A percentile compares a stretch with the other conserved stretches of the same genome.
Evolutionary conservation across 1,140 invertebrate genomes (phyloP).

Genomic region (Drosophila kurseongensis): DNA sequence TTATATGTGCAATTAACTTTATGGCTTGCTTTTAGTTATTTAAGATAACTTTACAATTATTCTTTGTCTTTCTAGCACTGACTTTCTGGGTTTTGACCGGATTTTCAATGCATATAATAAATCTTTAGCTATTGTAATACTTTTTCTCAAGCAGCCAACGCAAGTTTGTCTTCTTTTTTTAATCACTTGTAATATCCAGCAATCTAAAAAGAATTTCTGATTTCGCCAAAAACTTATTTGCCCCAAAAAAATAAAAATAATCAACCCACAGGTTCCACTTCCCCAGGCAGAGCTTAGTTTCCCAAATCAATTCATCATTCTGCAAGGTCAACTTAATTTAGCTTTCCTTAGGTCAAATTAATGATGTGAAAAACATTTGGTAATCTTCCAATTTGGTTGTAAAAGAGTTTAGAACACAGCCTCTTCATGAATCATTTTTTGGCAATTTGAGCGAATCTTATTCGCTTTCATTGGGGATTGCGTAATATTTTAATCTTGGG

Average conservation of each 20-base stretch:
- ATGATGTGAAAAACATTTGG: constrained; percentile 30
- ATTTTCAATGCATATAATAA: constrained; percentile 1
- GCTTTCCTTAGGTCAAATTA: constrained; percentile 38
- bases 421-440: constrained; percentile 61
- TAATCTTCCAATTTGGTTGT: constrained; percentile 28
- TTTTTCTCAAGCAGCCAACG: neutral
- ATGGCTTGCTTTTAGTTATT: too few relatives aligned
- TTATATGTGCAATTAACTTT: too few relatives aligned
- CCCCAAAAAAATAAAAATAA: constrained; percentile 4
- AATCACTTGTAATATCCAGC: neutral
- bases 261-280: constrained; percentile 20
- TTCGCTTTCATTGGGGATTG: constrained; percentile 50
- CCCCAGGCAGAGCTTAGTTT: neutral
- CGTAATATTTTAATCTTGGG: constrained; percentile 50
- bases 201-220: neutral
- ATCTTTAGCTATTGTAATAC: neutral
- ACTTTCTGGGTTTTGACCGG: neutral
- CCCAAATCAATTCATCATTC: constrained; percentile 33
- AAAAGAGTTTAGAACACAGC: constrained; percentile 11
- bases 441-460: constrained; percentile 20
- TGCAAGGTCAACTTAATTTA: constrained; percentile 48
- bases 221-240: constrained; percentile 14
- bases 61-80: neutral
- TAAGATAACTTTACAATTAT: neutral
- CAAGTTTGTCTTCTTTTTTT: neutral